phyloP scores from a whole-genome alignment of 2,113 vertebrate genomes.

The Prunella himalayana region DNA sequence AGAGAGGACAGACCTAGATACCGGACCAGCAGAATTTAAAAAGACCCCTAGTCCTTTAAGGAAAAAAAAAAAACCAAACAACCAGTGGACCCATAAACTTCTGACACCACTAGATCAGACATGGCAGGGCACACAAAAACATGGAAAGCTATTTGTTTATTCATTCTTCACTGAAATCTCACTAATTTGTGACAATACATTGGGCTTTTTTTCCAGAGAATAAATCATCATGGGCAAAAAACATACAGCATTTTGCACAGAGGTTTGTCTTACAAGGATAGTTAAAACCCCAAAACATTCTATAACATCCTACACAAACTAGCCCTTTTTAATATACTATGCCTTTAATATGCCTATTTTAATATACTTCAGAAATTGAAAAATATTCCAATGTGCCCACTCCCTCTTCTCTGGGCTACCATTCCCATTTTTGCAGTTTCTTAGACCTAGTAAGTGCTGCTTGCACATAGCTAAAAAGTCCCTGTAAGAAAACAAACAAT shows the following conservation, averaged over 20 bases:
- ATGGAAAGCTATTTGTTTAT: not conserved
- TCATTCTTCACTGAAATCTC: not conserved
- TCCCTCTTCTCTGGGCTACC: not conserved
- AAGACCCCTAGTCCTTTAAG: not conserved
- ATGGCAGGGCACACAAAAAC: not conserved
- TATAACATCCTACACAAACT: not conserved
- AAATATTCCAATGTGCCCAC: fast-evolving
- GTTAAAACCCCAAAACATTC: not conserved
- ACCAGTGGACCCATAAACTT: not conserved
- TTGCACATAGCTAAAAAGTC: not conserved
- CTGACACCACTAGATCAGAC: not conserved
- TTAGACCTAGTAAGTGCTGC: not conserved
- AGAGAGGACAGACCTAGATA: not conserved
- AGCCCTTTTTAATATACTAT: not conserved
- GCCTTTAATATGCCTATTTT: not conserved
- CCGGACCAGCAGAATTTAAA: not conserved
- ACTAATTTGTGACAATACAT: not conserved
- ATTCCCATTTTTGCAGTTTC: not conserved
- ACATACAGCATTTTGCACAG: not conserved
- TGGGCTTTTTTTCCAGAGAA: not conserved
- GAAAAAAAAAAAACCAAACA: not conserved
- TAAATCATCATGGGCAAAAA: not conserved
- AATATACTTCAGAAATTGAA: not conserved
- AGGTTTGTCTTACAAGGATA: not conserved
- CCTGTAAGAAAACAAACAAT: not conserved